Percentiles rank a stretch among this genome's conserved stretches.
phyloP scores from a whole-genome alignment of 2,797 vertebrate species.

The Harpagifer antarcticus region DNA sequence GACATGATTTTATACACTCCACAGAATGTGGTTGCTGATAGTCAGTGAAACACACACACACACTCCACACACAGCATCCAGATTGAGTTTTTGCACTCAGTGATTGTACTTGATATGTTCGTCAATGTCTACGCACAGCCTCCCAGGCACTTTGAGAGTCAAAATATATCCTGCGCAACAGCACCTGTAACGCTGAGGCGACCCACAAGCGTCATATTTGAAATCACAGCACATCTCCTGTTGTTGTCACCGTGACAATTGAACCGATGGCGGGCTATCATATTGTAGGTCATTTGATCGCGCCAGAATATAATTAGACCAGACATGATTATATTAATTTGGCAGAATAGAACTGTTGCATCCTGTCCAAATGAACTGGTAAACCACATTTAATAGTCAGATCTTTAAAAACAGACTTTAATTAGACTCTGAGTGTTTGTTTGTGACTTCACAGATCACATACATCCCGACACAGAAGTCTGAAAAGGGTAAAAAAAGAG shows the following conservation, averaged over 20 bases:
- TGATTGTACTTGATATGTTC: conserved; percentile 70
- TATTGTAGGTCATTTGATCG: neutral
- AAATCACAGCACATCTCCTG: conserved; percentile 17
- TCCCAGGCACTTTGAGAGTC: conserved; percentile 37
- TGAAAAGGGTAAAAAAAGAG: conserved; percentile 28
- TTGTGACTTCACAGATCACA: conserved; percentile 22
- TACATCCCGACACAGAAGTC: conserved; percentile 25
- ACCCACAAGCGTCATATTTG: conserved; percentile 31
- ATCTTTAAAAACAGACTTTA: conserved; percentile 14
- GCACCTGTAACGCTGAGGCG: conserved; percentile 59
- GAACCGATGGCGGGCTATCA: conserved; percentile 7
- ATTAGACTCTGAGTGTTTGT: conserved; percentile 3
- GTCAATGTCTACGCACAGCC: conserved; percentile 65
- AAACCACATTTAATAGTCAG: neutral
- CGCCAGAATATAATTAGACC: neutral
- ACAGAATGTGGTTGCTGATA: conserved; percentile 40
- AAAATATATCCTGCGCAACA: conserved; percentile 43
- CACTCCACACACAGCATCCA: conserved; percentile 27
- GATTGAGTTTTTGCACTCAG: conserved; percentile 60
- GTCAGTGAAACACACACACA: conserved; percentile 15
- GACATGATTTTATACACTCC: conserved; percentile 44
- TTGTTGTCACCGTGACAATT: conserved; percentile 14
- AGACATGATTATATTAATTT: neutral
- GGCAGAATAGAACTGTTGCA: neutral
- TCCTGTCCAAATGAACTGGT: neutral